A percentile compares a stretch with the other conserved stretches of the same genome.
phyloP scores from a whole-genome alignment of 2,888 invertebrate genomes.

The Agelastica alni region DNA sequence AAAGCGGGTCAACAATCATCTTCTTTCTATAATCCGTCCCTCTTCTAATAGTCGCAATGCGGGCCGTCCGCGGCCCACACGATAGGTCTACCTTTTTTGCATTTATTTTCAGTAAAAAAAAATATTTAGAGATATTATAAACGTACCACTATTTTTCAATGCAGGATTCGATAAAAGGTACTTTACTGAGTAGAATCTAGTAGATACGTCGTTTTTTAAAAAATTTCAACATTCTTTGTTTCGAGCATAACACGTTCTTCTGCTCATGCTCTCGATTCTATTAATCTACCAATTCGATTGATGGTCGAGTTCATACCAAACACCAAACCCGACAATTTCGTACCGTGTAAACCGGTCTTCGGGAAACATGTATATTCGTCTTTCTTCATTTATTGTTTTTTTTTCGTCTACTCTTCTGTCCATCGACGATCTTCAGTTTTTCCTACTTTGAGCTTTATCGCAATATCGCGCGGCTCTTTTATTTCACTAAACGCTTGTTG shows the following conservation, averaged over 20 bases:
- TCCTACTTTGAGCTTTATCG: slow-evolving; percentile 31
- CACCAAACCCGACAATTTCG: slow-evolving; percentile 5
- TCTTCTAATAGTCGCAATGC: no score
- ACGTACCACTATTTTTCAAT: no score
- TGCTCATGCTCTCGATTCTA: not conserved
- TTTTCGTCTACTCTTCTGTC: slow-evolving; percentile 1
- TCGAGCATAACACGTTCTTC: not conserved
- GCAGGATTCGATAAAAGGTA: no score
- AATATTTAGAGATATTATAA: no score
- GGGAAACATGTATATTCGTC: slow-evolving; percentile 18
- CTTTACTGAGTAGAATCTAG: no score
- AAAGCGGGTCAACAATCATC: no score
- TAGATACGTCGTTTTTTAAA: not conserved
- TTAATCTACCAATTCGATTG: slow-evolving; percentile 1
- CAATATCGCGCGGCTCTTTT: slow-evolving; percentile 22
- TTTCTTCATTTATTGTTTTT: slow-evolving; percentile 10
- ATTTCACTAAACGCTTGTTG: slow-evolving; percentile 20
- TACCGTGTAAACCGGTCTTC: slow-evolving; percentile 24
- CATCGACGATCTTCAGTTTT: slow-evolving; percentile 26
- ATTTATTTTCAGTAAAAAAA: no score
- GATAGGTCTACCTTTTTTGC: no score
- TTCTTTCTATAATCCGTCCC: no score
- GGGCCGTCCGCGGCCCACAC: no score
- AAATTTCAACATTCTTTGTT: not conserved
- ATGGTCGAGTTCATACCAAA: no score